Conservation (phyloP, 1,140 invertebrate species). For the Aleiodes sp. region DNA sequence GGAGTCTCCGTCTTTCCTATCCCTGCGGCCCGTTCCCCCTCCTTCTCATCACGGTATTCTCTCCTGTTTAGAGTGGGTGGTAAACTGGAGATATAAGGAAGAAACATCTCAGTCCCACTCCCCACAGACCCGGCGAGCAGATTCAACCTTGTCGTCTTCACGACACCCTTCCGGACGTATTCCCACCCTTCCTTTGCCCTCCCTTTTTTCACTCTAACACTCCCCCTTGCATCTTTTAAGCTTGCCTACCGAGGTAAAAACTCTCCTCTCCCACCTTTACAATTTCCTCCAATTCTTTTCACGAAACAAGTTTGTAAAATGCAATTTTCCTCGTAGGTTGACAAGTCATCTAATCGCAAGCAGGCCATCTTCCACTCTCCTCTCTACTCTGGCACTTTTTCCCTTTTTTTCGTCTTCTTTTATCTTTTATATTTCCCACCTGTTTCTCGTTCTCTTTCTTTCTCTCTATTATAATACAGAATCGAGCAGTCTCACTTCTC, state of each 20-base stretch:
- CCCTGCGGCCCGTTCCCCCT: slow-evolving; percentile 46
- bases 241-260: background rate
- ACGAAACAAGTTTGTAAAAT: slow-evolving; percentile 65
- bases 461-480: background rate
- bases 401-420: slow-evolving; percentile 20
- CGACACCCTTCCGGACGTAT: slow-evolving; percentile 33
- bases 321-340: slow-evolving; percentile 62
- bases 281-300: slow-evolving; percentile 63
- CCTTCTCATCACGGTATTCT: slow-evolving; percentile 45
- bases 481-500: background rate
- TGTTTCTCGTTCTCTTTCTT: slow-evolving; percentile 27
- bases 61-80: slow-evolving; percentile 7
- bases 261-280: slow-evolving; percentile 40
- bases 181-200: slow-evolving; percentile 37
- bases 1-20: slow-evolving; percentile 39
- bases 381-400: slow-evolving; percentile 17
- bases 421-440: slow-evolving; percentile 16
- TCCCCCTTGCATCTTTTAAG: slow-evolving; percentile 2
- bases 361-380: slow-evolving; percentile 37
- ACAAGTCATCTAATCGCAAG: slow-evolving; percentile 60
- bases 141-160: slow-evolving; percentile 22
- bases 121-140: no score
- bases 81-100: background rate
- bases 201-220: slow-evolving; percentile 22
- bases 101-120: no score